phyloP scores from a whole-genome alignment of 2,888 invertebrate species.

The Heliconius sara region DNA sequence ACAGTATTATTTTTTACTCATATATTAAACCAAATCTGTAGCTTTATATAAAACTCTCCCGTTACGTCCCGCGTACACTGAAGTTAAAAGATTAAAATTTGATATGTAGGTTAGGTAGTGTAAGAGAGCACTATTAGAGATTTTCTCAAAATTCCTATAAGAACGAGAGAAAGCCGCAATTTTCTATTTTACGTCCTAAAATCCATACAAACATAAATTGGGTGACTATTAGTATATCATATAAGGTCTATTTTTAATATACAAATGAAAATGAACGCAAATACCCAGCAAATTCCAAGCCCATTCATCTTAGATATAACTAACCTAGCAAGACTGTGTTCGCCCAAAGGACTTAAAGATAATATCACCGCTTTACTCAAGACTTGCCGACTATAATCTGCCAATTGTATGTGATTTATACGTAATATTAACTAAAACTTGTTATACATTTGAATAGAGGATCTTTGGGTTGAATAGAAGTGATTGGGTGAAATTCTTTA shows the following conservation, averaged over 20 bases:
- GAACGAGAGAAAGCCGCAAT: no score
- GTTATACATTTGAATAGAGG: constrained; percentile 4
- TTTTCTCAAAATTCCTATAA: no score
- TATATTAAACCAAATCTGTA: no score
- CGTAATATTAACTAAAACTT: constrained; percentile 11
- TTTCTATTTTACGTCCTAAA: neutral
- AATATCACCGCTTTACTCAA: constrained; percentile 28
- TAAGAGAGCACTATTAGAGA: no score
- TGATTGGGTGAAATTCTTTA: neutral
- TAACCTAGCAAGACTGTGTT: constrained; percentile 62
- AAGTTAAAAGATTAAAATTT: no score
- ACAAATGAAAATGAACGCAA: neutral
- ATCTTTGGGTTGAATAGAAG: neutral
- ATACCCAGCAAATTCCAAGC: constrained; percentile 13
- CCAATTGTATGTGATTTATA: constrained; percentile 23
- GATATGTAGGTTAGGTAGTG: no score
- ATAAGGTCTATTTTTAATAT: neutral
- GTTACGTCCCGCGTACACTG: no score
- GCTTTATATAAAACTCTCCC: no score
- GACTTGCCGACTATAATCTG: constrained; percentile 19
- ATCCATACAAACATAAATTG: neutral
- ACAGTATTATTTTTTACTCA: no score
- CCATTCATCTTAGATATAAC: constrained; percentile 43
- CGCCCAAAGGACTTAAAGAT: constrained; percentile 53
- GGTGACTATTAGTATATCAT: neutral